These are phyloP conservation scores for Sapayoa aenigma DNA, from an alignment of 2,113 vertebrate genomes.

Conservation along the genomic window DNA sequence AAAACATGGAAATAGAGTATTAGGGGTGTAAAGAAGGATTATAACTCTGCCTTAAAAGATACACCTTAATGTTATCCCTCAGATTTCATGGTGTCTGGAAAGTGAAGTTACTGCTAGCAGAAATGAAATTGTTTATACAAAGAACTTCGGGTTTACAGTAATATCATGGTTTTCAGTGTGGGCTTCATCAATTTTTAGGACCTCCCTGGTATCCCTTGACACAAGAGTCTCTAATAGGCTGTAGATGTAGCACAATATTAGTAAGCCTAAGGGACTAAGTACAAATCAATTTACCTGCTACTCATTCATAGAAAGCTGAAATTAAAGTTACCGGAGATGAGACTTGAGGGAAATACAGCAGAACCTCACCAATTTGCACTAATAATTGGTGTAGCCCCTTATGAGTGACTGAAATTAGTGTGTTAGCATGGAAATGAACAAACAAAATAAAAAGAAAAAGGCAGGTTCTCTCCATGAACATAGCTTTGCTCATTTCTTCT, in stretches of 20 bases:
- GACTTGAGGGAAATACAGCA: slow-evolving; percentile 63
- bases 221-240: slow-evolving; percentile 52
- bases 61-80: neutral
- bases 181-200: slow-evolving; percentile 54
- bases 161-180: neutral
- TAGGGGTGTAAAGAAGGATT: neutral
- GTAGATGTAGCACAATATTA: slow-evolving; percentile 59
- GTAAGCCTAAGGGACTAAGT: slow-evolving; percentile 55
- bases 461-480: neutral
- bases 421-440: slow-evolving; percentile 57
- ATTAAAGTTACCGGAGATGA: slow-evolving; percentile 63
- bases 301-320: slow-evolving; percentile 59
- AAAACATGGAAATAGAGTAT: neutral
- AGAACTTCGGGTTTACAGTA: slow-evolving; percentile 17
- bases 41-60: neutral
- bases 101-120: neutral
- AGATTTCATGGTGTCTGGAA: slow-evolving; percentile 9
- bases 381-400: slow-evolving; percentile 57
- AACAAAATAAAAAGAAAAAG: slow-evolving; percentile 59
- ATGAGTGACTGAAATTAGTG: slow-evolving; percentile 56
- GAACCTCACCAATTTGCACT: slow-evolving; percentile 67
- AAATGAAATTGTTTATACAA: slow-evolving; percentile 1
- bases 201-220: slow-evolving; percentile 37
- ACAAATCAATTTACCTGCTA: slow-evolving; percentile 64
- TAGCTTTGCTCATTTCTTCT: slow-evolving; percentile 46